Evolutionary conservation across 2,797 vertebrate species (phyloP), one percentile per base, ranked within the genome.

Genomic region (Acanthis flammea): DNA sequence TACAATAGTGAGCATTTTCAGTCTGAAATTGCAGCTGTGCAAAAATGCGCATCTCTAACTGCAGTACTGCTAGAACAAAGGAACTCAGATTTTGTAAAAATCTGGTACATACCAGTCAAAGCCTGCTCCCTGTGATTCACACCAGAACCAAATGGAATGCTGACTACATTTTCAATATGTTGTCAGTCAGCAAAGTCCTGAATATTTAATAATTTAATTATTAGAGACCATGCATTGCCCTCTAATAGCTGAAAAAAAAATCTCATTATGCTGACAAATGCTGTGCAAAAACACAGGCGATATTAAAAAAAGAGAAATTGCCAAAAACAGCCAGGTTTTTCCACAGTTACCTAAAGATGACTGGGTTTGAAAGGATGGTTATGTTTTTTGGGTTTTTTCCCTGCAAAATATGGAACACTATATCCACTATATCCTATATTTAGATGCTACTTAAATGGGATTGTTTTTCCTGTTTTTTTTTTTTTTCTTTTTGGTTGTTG

Each of bases 131-230:
- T 44, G 27, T 41, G 62, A 86, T 45, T 75, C 24, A 7, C 50
- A 86, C 39, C 58, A 84, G 41, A 92, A 65, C 54, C 51, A 77
- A 58, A 65, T 8, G 41, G 47, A 93, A 48, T 25, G 70, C 68
- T 88, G 81, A 85, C 50, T 86, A 35, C 2, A 0, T 39, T 88
- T 89, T 54, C 77, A 95, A 25, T 70, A 66, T 4, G 9, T 17
- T 87, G 78, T 77, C 94, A 92, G 62, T 65, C 87, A 90, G 68
- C 37, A n/a, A 76, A 84, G 62, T 85, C 41, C 74, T 91, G 84
- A 92, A 94, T 95, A 95, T 91, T 92, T 94, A 90, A 94, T 88
- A 88, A 90, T 89, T 87, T 73, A 58, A 92, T 96, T 94, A 92
- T 70, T 60, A 78, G 62, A 88, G 66, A 81, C 44, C 47, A 54